Evolutionary conservation across 2,888 invertebrate genomes (phyloP).

Genomic region (Pseudeuparius sepicola): DNA sequence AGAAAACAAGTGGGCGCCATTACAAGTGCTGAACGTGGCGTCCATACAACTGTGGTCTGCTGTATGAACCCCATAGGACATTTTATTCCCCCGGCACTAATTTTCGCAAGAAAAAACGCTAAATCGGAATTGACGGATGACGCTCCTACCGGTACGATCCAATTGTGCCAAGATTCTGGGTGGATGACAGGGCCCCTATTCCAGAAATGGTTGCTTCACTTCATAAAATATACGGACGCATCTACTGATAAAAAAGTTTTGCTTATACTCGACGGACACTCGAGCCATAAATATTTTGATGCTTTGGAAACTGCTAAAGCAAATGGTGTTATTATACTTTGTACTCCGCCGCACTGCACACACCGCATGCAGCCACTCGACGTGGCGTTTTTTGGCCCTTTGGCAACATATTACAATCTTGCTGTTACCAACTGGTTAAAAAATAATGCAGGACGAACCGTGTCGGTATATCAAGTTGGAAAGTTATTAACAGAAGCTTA

Average conservation of each 20-base stretch:
- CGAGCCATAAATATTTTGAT: constrained; percentile 1
- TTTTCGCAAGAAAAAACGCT: constrained; percentile 9
- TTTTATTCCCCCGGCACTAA: constrained; percentile 5
- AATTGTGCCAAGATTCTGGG: constrained; percentile 7
- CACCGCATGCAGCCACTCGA: too few relatives aligned
- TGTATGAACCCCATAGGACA: constrained; percentile 1
- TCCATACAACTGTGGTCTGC: constrained; percentile 13
- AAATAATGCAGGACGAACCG: constrained; percentile 5
- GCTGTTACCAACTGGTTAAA: constrained; percentile 3
- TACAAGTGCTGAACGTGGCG: constrained; percentile 15
- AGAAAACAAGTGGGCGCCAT: constrained; percentile 8
- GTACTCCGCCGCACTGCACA: constrained; percentile 4
- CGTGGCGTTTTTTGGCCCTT: constrained; percentile 9
- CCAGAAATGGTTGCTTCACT: background rate
- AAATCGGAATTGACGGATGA: constrained; percentile 8
- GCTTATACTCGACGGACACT: constrained; percentile 6
- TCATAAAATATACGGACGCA: constrained; percentile 1
- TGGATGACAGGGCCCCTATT: constrained; percentile 3
- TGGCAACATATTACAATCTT: constrained; percentile 4
- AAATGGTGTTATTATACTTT: too few relatives aligned
- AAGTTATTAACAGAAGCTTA: constrained; percentile 5
- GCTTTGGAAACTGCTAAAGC: constrained; percentile 1
- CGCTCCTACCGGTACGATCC: constrained; percentile 5
- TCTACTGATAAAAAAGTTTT: constrained; percentile 3
- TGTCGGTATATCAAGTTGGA: constrained; percentile 8